A percentile compares a stretch with the other conserved stretches of the same genome.
These are phyloP conservation scores for Crotalus tigris DNA, from an alignment of 2,113 vertebrate genomes.

Conservation along the genomic window DNA sequence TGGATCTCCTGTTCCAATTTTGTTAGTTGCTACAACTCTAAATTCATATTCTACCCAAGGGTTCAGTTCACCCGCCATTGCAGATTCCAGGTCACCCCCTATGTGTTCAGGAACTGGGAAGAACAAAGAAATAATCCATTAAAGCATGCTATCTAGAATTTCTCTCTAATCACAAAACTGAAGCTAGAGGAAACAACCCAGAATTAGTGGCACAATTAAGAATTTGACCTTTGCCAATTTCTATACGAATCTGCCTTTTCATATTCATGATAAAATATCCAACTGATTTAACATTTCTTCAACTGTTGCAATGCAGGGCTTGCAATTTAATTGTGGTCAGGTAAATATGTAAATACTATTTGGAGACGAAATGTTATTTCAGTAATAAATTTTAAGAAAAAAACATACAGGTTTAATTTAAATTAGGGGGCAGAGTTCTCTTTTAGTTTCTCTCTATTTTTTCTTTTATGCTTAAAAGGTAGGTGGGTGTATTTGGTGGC, in stretches of 20 bases:
- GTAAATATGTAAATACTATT: neutral
- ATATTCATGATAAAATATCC: neutral
- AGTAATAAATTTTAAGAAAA: neutral
- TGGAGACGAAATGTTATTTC: neutral
- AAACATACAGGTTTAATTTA: neutral
- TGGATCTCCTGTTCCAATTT: slow-evolving; percentile 92
- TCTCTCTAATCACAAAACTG: neutral
- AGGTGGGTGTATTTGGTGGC: neutral
- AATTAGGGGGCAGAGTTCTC: neutral
- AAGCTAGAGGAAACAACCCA: neutral
- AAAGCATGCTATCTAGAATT: slow-evolving; percentile 9
- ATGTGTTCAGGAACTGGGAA: slow-evolving; percentile 86
- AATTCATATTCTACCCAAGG: slow-evolving; percentile 99
- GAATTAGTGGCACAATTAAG: neutral
- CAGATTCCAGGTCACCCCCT: slow-evolving; percentile 93
- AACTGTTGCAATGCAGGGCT: neutral
- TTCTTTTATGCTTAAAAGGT: neutral
- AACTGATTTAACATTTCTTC: neutral
- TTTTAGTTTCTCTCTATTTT: neutral
- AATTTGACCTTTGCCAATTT: neutral
- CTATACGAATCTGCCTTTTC: no score
- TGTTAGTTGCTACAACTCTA: slow-evolving; percentile 91
- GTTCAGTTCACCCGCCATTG: slow-evolving; percentile 90
- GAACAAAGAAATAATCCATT: slow-evolving; percentile 7
- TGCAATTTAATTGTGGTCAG: neutral